Conservation (phyloP, 1,140 invertebrate genomes). For the Notospermus geniculatus region DNA sequence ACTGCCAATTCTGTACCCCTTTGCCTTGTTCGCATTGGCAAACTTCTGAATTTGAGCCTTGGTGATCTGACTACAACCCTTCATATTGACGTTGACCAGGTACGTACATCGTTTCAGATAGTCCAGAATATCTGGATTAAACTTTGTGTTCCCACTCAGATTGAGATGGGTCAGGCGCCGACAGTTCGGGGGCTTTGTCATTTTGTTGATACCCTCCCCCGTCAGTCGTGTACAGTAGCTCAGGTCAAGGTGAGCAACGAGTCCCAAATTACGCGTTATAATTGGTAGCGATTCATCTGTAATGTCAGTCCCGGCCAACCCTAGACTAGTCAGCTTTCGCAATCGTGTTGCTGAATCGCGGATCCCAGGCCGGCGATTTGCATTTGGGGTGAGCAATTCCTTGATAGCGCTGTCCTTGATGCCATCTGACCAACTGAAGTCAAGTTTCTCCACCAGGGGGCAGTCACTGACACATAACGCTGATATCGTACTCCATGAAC, state of each 20-base stretch:
- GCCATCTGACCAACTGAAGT: constrained; percentile 77
- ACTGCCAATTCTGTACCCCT: neutral
- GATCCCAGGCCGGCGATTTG: constrained; percentile 78
- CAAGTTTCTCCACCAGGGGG: constrained; percentile 71
- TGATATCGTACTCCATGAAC: constrained; percentile 73
- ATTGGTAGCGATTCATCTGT: constrained; percentile 82
- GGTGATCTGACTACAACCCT: constrained; percentile 7
- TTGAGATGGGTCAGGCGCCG: neutral
- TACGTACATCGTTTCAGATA: neutral
- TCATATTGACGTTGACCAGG: neutral
- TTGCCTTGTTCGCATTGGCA: neutral
- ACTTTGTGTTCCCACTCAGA: neutral
- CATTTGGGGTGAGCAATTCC: constrained; percentile 75
- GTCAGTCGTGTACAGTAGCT: constrained; percentile 83
- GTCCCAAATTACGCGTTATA: constrained; percentile 73
- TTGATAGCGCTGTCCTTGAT: constrained; percentile 77
- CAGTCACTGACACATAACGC: constrained; percentile 81
- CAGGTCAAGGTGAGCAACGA: constrained; percentile 72
- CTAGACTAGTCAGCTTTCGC: constrained; percentile 71
- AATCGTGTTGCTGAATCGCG: constrained; percentile 79
- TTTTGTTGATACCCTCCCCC: constrained; percentile 82
- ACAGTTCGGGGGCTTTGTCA: constrained; percentile 58
- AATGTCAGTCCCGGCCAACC: constrained; percentile 81
- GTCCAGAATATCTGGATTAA: neutral
- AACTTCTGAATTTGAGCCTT: constrained; percentile 6